These are phyloP conservation scores for Styela clava DNA, from an alignment of 23 tunicate species.

Conservation along the genomic window DNA sequence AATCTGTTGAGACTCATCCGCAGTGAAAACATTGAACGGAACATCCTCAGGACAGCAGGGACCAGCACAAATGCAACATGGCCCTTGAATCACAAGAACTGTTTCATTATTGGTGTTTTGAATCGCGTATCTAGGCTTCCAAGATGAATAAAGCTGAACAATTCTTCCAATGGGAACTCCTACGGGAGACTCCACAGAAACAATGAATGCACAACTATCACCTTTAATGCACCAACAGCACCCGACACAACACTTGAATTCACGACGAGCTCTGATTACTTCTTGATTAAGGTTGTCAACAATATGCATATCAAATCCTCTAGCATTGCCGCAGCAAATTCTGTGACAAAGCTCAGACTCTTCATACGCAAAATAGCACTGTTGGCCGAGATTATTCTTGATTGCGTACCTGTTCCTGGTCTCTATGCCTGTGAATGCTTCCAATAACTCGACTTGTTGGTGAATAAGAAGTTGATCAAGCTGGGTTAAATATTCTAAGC, in stretches of 20 bases:
- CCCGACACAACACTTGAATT: conserved; percentile 82
- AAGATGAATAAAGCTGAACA: conserved; percentile 60
- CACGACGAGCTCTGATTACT: conserved; percentile 53
- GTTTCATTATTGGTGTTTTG: conserved; percentile 48
- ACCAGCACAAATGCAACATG: conserved; percentile 89
- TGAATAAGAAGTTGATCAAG: conserved; percentile 81
- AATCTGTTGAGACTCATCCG: conserved; percentile 30
- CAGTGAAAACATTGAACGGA: conserved; percentile 64
- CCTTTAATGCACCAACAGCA: conserved; percentile 75
- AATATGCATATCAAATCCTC: conserved; percentile 80
- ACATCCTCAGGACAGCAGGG: conserved; percentile 88
- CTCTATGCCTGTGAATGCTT: conserved; percentile 34
- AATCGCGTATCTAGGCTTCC: conserved; percentile 67
- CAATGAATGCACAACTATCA: conserved; percentile 49
- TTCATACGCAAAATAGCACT: conserved; percentile 33
- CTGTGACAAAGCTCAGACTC: conserved; percentile 72
- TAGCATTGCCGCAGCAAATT: conserved; percentile 50
- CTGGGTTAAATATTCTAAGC: conserved; percentile 76
- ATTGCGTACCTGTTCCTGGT: conserved; percentile 17
- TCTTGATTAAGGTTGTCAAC: conserved; percentile 71
- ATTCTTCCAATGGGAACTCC: conserved; percentile 66
- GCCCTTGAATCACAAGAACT: conserved; percentile 78
- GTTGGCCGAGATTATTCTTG: conserved; percentile 25
- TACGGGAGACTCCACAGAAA: conserved; percentile 60
- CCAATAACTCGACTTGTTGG: conserved; percentile 89